phyloP scores from a whole-genome alignment of 1,140 invertebrate genomes.

The Aphis gossypii region DNA sequence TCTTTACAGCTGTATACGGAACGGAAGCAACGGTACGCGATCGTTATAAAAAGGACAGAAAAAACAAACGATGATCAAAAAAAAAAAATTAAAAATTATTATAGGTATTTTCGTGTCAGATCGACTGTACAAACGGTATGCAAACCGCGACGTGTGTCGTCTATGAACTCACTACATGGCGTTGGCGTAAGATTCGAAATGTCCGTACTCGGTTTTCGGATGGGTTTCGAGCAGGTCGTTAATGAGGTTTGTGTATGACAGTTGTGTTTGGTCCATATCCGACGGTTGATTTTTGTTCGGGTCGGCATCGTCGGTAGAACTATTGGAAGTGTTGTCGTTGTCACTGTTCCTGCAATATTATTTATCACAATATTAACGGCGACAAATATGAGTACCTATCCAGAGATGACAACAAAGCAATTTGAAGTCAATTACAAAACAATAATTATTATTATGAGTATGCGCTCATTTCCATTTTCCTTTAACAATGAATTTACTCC shows the following conservation, averaged over 20 bases:
- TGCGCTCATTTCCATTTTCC: too few relatives aligned
- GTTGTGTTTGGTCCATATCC: neutral
- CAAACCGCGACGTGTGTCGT: neutral
- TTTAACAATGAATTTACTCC: too few relatives aligned
- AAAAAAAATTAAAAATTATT: neutral
- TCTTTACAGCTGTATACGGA: neutral
- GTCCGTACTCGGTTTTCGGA: conserved; percentile 27
- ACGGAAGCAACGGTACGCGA: too few relatives aligned
- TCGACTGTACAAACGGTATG: too few relatives aligned
- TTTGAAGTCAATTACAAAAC: neutral
- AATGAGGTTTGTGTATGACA: neutral
- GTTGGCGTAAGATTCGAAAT: neutral
- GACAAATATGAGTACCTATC: neutral
- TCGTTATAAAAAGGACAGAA: neutral
- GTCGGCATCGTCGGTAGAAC: neutral
- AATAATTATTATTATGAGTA: too few relatives aligned
- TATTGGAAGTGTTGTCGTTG: neutral
- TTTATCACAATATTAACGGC: neutral
- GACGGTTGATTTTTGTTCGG: neutral
- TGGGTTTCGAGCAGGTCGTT: neutral
- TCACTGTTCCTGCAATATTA: neutral
- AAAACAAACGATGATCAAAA: neutral
- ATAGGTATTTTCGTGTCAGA: too few relatives aligned
- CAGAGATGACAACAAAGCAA: neutral
- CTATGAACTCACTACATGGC: conserved; percentile 26